Base-by-base conservation (phyloP, 2,797 vertebrate genomes). In the Sebastes goodei region DNA sequence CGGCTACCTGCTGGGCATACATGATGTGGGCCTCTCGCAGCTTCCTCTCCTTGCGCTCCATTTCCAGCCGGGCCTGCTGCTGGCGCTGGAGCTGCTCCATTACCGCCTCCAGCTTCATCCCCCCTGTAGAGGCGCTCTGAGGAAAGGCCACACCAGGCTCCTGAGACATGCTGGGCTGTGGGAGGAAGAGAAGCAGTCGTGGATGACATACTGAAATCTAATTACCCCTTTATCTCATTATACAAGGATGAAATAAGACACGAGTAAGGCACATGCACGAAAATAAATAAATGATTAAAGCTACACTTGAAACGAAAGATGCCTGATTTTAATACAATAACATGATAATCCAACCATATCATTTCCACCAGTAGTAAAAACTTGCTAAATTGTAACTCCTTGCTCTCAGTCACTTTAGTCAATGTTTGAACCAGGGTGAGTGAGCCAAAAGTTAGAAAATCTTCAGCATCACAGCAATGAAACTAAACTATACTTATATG, bases 81-180 rank as follows among this genome's bases (percentile, higher is more conserved):
- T 98, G 97, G 76, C 96, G 97, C 82, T 98, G 97, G 85, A 97
- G 96, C 88, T 98, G 97, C 92, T 99, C 98, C 95, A 99, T 98
- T 78, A 97, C 96, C 5, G 97, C 97, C 88, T 97, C 95, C 74
- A 97, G 94, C 93, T 97, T 99, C 97, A 99, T 97, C 88, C 97
- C 95, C 89, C 97, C 95, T 86, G 94, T 82, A 0, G 94, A 68
- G 93, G 95, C 95, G 95, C 83, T 94, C 91, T 97, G 96, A 91
- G 96, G 94, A 90, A 94, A 95, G 89, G 89, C 93, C 91, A 95
- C 93, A 75, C 95, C 85, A 89, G 96, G 86, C 86, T 96, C 96
- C 85, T 96, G 95, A 89, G 94, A 95, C 90, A 95, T 94, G 81
- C 91, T 93, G 86, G 92, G 93, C 89, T 93, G 91, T 71, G 23